A percentile compares a stretch with the other conserved stretches of the same genome.
Evolutionary conservation across 1,140 invertebrate genomes (phyloP).

Genomic region (Glossosoma conforme): DNA sequence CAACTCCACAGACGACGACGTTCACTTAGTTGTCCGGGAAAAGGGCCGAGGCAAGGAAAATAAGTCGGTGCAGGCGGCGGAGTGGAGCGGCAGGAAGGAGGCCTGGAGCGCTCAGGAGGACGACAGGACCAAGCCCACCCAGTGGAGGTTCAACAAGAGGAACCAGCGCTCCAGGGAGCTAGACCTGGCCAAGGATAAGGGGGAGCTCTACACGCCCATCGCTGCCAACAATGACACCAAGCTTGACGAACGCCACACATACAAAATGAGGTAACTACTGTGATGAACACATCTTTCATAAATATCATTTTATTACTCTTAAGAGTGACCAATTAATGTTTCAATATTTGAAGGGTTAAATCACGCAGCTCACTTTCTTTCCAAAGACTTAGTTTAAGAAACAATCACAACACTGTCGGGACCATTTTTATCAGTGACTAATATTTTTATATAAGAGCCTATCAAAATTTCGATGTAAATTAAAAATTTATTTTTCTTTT

Average conservation of each 20-base stretch:
- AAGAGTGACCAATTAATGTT: neutral
- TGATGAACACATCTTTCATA: neutral
- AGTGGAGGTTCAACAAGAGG: constrained; percentile 69
- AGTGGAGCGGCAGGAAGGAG: constrained; percentile 65
- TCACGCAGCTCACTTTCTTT: too few species aligned
- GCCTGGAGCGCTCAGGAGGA: constrained; percentile 68
- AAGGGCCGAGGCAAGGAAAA: constrained; percentile 60
- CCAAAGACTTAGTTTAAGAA: too few species aligned
- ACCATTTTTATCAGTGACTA: too few species aligned
- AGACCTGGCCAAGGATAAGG: constrained; percentile 21
- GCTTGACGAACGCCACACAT: constrained; percentile 44
- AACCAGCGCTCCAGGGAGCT: constrained; percentile 50
- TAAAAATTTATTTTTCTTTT: constrained; percentile 8
- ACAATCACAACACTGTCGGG: too few species aligned
- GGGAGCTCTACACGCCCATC: constrained; percentile 40
- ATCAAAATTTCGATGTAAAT: too few species aligned
- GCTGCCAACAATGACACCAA: constrained; percentile 47
- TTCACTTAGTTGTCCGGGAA: constrained; percentile 61
- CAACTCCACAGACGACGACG: constrained; percentile 67
- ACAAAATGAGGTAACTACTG: constrained; percentile 41
- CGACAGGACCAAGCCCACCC: constrained; percentile 57
- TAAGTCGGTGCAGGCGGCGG: constrained; percentile 65
- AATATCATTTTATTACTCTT: neutral
- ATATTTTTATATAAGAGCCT: neutral
- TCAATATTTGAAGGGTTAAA: too few species aligned